Evolutionary conservation across 2,888 invertebrate genomes (phyloP).

Genomic region (Hypolimnas misippus): DNA sequence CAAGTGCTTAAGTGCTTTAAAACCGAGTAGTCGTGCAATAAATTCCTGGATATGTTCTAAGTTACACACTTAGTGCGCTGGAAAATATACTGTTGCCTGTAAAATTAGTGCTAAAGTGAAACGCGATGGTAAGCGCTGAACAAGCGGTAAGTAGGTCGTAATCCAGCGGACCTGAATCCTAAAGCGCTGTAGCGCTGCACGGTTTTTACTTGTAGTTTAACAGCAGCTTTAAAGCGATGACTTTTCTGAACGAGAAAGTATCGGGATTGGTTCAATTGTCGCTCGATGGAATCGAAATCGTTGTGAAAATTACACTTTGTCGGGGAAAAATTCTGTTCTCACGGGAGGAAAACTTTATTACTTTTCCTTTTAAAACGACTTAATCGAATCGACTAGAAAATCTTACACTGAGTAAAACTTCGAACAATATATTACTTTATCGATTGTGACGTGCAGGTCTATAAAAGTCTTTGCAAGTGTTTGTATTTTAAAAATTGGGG

Average conservation of each 20-base stretch:
- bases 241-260: constrained; percentile 12
- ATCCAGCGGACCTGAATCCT: background rate
- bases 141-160: background rate
- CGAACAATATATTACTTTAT: too few relatives aligned
- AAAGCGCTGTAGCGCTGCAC: background rate
- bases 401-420: too few relatives aligned
- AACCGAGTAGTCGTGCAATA: background rate
- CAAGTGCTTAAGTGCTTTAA: background rate
- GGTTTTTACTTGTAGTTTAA: background rate
- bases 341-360: background rate
- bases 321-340: background rate
- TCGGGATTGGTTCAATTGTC: constrained; percentile 14
- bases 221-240: constrained; percentile 4
- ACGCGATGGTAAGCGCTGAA: constrained; percentile 1
- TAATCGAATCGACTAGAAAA: background rate
- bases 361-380: background rate
- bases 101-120: constrained; percentile 4
- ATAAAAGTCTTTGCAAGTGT: background rate
- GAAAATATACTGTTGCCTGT: background rate
- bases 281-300: constrained; percentile 12
- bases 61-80: constrained; percentile 1
- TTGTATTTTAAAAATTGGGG: background rate
- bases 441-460: too few relatives aligned
- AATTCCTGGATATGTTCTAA: background rate
- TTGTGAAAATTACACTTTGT: constrained; percentile 10